Evolutionary conservation across 1,140 invertebrate genomes (phyloP).

Genomic region (Polypedilum vanderplanki): DNA sequence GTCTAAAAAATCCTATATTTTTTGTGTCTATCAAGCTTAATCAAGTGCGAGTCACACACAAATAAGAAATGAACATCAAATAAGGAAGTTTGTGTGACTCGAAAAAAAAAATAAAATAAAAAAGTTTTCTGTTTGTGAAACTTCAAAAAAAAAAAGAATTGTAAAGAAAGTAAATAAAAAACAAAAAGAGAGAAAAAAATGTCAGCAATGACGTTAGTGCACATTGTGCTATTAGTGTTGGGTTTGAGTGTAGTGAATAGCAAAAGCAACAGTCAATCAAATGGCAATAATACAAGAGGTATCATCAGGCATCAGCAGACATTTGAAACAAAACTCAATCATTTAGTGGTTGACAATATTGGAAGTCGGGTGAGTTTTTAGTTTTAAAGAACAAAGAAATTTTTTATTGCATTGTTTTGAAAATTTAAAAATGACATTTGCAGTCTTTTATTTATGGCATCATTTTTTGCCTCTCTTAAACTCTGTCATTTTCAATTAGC

Average conservation of each 20-base stretch:
- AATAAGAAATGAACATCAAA: too few species aligned
- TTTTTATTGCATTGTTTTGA: too few species aligned
- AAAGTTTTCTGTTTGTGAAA: background rate
- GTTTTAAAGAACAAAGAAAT: too few species aligned
- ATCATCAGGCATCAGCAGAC: constrained; percentile 33
- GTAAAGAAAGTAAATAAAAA: background rate
- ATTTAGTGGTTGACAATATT: constrained; percentile 85
- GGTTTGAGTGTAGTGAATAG: constrained; percentile 10
- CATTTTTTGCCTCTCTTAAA: too few species aligned
- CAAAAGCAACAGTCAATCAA: constrained; percentile 25
- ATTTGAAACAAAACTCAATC: constrained; percentile 52
- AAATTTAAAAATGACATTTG: too few species aligned
- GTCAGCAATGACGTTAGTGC: background rate
- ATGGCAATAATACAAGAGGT: background rate
- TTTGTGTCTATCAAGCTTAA: background rate
- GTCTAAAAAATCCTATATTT: background rate
- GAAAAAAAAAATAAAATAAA: background rate
- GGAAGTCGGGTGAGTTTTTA: constrained; percentile 58
- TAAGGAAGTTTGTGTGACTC: background rate
- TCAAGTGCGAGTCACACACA: too few species aligned
- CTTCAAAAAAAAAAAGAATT: background rate
- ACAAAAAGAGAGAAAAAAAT: background rate
- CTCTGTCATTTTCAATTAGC: too few species aligned
- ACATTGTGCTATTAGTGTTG: background rate
- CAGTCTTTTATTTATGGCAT: too few species aligned